Evolutionary conservation across 2,888 invertebrate species (phyloP).

Genomic region (Cosmia trapezina): DNA sequence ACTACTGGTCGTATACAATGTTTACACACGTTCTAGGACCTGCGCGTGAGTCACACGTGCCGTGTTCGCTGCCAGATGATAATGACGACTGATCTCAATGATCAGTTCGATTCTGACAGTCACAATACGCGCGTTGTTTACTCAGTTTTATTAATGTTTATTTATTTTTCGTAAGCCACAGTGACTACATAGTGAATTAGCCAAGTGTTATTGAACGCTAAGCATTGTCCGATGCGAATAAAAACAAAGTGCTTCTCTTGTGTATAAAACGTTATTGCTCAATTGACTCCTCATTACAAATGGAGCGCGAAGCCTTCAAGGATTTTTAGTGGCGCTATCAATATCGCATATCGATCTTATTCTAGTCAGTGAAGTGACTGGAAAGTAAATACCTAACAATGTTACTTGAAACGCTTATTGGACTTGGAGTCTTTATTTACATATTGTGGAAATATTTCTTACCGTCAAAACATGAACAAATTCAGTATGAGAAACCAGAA

Average conservation of each 20-base stretch:
- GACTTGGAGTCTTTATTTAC: slow-evolving; percentile 79
- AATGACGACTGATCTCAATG: slow-evolving; percentile 75
- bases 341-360: slow-evolving; percentile 70
- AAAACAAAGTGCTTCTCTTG: slow-evolving; percentile 70
- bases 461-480: slow-evolving; percentile 61
- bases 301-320: slow-evolving; percentile 77
- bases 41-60: slow-evolving; percentile 82
- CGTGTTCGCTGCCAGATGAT: slow-evolving; percentile 81
- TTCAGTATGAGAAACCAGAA: slow-evolving; percentile 49
- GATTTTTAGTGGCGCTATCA: slow-evolving; percentile 70
- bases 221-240: slow-evolving; percentile 34
- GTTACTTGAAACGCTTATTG: slow-evolving; percentile 84
- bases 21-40: slow-evolving; percentile 83
- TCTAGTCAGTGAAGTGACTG: slow-evolving; percentile 83
- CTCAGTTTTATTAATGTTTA: slow-evolving; percentile 56
- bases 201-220: slow-evolving; percentile 52
- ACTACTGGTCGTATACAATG: slow-evolving; percentile 78
- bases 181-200: slow-evolving; percentile 58
- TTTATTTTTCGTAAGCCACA: slow-evolving; percentile 34
- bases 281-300: slow-evolving; percentile 75
- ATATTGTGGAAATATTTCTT: slow-evolving; percentile 83
- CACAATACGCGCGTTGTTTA: slow-evolving; percentile 71
- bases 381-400: slow-evolving; percentile 78
- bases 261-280: slow-evolving; percentile 73
- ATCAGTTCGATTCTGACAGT: slow-evolving; percentile 78